phyloP scores from a whole-genome alignment of 2,113 vertebrate species.

The Zosterops japonicus region DNA sequence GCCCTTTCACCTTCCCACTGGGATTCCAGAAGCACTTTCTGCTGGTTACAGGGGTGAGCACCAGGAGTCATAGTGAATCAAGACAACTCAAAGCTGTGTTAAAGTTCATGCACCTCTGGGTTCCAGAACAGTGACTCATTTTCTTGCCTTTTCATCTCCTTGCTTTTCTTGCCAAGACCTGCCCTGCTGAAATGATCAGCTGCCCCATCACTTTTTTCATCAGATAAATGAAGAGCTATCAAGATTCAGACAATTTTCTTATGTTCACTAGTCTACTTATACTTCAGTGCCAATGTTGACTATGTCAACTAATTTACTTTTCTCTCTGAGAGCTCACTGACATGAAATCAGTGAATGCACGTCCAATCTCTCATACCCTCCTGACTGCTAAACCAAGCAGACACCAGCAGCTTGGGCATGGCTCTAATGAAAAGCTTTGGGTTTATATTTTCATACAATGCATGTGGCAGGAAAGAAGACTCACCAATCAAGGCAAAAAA shows the following conservation, averaged over 20 bases:
- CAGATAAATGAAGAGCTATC: not conserved
- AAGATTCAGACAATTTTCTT: not conserved
- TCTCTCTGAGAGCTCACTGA: not conserved
- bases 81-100: not conserved
- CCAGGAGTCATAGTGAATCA: not conserved
- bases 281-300: not conserved
- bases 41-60: not conserved
- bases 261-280: not conserved
- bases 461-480: not conserved
- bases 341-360: not conserved
- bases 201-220: not conserved
- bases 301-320: not conserved
- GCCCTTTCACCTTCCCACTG: rapidly evolving
- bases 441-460: not conserved
- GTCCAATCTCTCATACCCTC: not conserved
- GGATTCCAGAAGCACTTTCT: not conserved
- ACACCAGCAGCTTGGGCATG: not conserved
- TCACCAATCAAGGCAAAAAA: not conserved
- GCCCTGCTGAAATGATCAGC: not conserved
- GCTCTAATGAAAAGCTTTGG: not conserved
- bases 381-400: not conserved
- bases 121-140: not conserved
- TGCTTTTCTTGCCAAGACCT: not conserved
- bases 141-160: not conserved
- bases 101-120: not conserved